Base-by-base conservation (phyloP, 1,140 invertebrate genomes). In the Brachionus koreanus region DNA sequence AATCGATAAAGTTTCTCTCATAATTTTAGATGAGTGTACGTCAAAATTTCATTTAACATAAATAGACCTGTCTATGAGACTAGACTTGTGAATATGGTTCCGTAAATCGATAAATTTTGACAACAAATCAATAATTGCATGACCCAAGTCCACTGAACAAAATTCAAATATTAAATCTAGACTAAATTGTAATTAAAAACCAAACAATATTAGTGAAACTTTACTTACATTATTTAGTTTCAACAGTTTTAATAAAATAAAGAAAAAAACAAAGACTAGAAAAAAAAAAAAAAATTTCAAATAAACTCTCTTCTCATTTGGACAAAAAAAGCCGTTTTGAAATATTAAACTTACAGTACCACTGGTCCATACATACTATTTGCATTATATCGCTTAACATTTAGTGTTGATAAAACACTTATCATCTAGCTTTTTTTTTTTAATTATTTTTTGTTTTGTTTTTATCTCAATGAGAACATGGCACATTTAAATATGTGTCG, bases 111-210 rank as follows among this genome's bases (percentile, higher is more conserved):
- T 39, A 39, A 19, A 37, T 16, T 69, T 69, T 69, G 65, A 69
- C 65, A 69, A 69, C 3, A 69, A 69, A 69, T 69, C 65, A 69
- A 69, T 69, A 69, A 65, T 69, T 37, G 65, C 65, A 35, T 69
- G 29, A 69, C 63, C 33, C 33, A 5, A 1, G 13, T 25, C 63
- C 25, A 33, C 25, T 37, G 23, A 63, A 63, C 57, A 63, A 49
- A 46, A 49, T 49, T 49, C 43, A 49, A 57, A 57, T 65, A 65
- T 13, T 12, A 65, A 65, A 65, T 35, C 65, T 39, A 69, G 65
- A 69, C 65, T 16, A 69, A 12, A 10, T 65, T 37, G 63, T 65
- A 33, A 33, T 65, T 65, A 65, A 65, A 65, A 65, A 43, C 33
- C 33, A 39, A 69, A 69, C 33, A 69, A 37, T 69, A 69, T 69